Conservation (phyloP, 2,797 vertebrate genomes). For the Chelonia mydas region DNA sequence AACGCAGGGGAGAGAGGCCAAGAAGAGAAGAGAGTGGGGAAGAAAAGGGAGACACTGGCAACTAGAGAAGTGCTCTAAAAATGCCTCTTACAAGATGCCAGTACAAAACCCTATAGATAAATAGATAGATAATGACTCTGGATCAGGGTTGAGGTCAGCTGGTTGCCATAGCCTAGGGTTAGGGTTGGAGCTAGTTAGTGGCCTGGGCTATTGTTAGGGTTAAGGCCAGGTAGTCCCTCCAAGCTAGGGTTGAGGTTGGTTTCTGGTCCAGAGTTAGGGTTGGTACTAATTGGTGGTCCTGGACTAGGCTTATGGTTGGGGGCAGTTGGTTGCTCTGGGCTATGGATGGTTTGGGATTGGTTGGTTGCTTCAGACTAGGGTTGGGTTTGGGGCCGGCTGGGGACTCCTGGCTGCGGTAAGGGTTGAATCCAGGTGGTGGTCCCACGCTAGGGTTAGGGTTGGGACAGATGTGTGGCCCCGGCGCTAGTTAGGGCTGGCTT, state of each 20-base stretch:
- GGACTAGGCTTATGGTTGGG: too few relatives aligned
- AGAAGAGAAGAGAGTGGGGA: background rate
- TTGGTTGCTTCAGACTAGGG: background rate
- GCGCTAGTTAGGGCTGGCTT: background rate
- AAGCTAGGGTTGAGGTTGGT: too few relatives aligned
- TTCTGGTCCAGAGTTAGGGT: too few relatives aligned
- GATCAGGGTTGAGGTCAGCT: background rate
- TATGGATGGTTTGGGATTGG: too few relatives aligned
- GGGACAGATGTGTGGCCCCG: background rate
- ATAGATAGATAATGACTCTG: background rate
- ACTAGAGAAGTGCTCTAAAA: background rate
- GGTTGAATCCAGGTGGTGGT: background rate
- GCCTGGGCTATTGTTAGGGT: background rate
- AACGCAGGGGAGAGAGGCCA: background rate
- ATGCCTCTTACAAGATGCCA: background rate
- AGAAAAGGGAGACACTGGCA: background rate
- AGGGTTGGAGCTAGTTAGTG: background rate
- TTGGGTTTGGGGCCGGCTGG: background rate
- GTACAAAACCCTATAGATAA: background rate
- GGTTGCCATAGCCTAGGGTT: background rate
- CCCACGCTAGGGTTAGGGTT: background rate
- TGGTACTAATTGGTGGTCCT: too few relatives aligned
- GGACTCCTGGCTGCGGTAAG: too few relatives aligned
- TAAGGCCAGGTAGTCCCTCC: background rate
- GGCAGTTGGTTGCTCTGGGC: too few relatives aligned